Percentiles rank a stretch among this genome's conserved stretches.
Evolutionary conservation across 2,888 invertebrate genomes (phyloP).

Genomic region (Merodon equestris): DNA sequence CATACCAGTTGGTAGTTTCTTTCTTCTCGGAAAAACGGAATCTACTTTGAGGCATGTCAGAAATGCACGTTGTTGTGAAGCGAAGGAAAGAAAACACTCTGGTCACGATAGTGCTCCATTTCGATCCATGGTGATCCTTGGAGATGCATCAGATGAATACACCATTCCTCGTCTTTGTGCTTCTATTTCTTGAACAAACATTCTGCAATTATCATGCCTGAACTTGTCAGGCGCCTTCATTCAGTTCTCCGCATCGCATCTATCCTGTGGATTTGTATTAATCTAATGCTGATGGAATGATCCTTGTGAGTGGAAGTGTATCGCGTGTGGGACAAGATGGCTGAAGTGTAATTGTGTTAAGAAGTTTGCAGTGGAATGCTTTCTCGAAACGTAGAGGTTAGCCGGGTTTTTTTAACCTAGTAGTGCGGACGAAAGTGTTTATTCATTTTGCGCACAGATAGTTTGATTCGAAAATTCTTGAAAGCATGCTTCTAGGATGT

Average conservation of each 20-base stretch:
- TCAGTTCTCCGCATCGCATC: slow-evolving; percentile 34
- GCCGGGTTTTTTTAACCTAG: no score
- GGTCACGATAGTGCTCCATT: no score
- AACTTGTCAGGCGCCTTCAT: slow-evolving; percentile 63
- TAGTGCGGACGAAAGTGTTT: no score
- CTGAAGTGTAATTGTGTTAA: slow-evolving; percentile 40
- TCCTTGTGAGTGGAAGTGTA: slow-evolving; percentile 34
- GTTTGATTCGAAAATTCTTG: no score
- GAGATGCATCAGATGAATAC: neutral
- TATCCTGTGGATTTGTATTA: slow-evolving; percentile 36
- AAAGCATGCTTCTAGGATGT: no score
- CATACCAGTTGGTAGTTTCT: neutral
- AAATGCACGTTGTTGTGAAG: slow-evolving; percentile 17
- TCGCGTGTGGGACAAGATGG: slow-evolving; percentile 36
- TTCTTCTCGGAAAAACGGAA: neutral
- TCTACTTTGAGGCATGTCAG: slow-evolving; percentile 40
- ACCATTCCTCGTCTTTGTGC: neutral
- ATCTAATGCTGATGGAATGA: slow-evolving; percentile 51
- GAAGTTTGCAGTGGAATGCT: no score
- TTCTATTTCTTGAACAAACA: slow-evolving; percentile 60
- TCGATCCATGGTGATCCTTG: neutral
- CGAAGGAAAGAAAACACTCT: no score
- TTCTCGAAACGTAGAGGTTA: no score
- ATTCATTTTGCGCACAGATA: no score
- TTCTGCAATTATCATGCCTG: slow-evolving; percentile 56